These are phyloP conservation scores for Heliconius ismenius DNA, from an alignment of 2,888 invertebrate genomes.

Conservation along the genomic window DNA sequence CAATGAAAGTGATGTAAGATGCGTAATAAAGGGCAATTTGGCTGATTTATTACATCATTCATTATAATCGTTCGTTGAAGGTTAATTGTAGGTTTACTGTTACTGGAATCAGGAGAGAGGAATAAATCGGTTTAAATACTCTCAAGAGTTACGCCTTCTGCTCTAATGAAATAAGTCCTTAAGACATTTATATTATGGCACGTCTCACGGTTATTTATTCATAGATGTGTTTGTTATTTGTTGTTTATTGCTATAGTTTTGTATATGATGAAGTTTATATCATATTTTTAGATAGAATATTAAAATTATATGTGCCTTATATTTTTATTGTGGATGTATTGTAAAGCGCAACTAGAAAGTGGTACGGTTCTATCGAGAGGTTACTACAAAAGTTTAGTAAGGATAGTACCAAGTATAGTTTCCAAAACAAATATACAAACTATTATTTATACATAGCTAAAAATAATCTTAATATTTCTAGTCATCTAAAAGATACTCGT, in stretches of 20 bases:
- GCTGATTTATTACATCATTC: constrained; percentile 76
- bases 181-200: not conserved
- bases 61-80: constrained; percentile 63
- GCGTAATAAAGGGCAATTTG: constrained; percentile 74
- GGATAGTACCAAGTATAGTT: no score
- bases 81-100: constrained; percentile 71
- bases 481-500: not conserved
- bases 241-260: not conserved
- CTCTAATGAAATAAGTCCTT: constrained; percentile 21
- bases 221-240: not conserved
- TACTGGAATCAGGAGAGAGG: constrained; percentile 46
- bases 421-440: not conserved
- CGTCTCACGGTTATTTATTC: not conserved
- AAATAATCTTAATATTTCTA: not conserved
- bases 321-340: no score
- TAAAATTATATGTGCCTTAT: not conserved
- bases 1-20: constrained; percentile 78
- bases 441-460: not conserved
- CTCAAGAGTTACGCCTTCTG: constrained; percentile 18
- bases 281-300: not conserved
- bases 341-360: not conserved
- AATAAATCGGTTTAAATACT: constrained; percentile 37
- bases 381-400: not conserved
- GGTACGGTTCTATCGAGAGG: not conserved
- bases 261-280: not conserved